Evolutionary conservation across 2,113 vertebrate genomes (phyloP).

Genomic region (Labrus mixtus): DNA sequence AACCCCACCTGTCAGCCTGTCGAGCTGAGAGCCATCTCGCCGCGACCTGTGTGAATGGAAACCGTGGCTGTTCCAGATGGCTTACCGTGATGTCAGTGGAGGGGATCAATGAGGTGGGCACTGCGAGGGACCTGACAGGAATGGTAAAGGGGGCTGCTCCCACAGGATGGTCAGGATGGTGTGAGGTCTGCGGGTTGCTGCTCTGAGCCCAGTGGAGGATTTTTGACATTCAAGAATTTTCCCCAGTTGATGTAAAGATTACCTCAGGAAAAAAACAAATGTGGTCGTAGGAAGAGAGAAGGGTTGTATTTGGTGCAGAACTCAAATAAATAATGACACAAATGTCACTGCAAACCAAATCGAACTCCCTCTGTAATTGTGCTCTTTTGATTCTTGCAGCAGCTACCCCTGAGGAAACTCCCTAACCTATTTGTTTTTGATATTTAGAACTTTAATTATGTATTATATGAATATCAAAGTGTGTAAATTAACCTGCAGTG

Average conservation of each 20-base stretch:
- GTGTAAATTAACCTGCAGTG: conserved; percentile 12
- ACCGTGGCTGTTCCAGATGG: conserved; percentile 62
- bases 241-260: background rate
- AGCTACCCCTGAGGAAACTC: conserved; percentile 17
- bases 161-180: background rate
- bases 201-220: background rate
- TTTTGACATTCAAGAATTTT: background rate
- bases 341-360: conserved; percentile 28
- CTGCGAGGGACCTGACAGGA: conserved; percentile 62
- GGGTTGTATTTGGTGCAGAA: background rate
- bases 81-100: conserved; percentile 60
- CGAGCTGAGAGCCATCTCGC: conserved; percentile 22
- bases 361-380: conserved; percentile 1
- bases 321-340: conserved; percentile 11
- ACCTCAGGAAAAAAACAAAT: background rate
- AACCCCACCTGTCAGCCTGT: conserved; percentile 65
- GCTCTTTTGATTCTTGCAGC: conserved; percentile 21
- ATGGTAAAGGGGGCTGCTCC: conserved; percentile 46
- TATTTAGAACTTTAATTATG: conserved; percentile 55
- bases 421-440: conserved; percentile 15
- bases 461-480: conserved; percentile 14
- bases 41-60: conserved; percentile 36
- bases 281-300: background rate
- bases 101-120: conserved; percentile 60
- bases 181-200: background rate